phyloP scores from a whole-genome alignment of 2,113 vertebrate genomes.

The Aegotheles bennettii region DNA sequence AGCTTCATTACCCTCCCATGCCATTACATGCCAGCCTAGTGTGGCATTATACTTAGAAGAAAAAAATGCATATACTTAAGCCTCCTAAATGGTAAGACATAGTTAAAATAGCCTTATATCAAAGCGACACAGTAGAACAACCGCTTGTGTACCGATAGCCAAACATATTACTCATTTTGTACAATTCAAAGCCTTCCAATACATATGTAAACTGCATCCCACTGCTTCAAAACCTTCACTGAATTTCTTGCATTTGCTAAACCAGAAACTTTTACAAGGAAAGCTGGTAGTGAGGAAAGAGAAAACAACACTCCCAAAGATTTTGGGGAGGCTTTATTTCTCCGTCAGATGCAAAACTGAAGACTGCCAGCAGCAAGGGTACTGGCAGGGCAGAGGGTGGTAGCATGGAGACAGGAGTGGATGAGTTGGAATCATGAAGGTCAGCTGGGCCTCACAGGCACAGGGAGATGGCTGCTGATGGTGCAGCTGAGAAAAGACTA shows the following conservation, averaged over 20 bases:
- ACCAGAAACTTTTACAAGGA: background rate
- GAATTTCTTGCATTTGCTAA: background rate
- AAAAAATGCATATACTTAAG: background rate
- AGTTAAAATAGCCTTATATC: background rate
- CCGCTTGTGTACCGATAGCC: background rate
- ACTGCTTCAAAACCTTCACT: background rate
- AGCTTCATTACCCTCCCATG: background rate
- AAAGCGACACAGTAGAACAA: background rate
- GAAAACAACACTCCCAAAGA: background rate
- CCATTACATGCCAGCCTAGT: background rate
- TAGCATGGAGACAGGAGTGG: rapidly evolving
- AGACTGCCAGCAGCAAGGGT: background rate
- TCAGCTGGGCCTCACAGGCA: background rate
- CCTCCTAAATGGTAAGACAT: background rate
- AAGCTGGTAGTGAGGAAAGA: background rate
- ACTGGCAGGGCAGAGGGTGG: background rate
- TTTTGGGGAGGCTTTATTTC: background rate
- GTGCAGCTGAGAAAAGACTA: rapidly evolving
- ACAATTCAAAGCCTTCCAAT: background rate
- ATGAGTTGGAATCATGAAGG: background rate
- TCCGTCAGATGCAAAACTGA: background rate
- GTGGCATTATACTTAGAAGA: background rate
- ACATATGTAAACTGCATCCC: background rate
- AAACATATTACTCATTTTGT: background rate
- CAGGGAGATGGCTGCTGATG: background rate